These are phyloP conservation scores for Chaenodraco wilsoni DNA, from an alignment of 2,797 vertebrate species.

Conservation along the genomic window DNA sequence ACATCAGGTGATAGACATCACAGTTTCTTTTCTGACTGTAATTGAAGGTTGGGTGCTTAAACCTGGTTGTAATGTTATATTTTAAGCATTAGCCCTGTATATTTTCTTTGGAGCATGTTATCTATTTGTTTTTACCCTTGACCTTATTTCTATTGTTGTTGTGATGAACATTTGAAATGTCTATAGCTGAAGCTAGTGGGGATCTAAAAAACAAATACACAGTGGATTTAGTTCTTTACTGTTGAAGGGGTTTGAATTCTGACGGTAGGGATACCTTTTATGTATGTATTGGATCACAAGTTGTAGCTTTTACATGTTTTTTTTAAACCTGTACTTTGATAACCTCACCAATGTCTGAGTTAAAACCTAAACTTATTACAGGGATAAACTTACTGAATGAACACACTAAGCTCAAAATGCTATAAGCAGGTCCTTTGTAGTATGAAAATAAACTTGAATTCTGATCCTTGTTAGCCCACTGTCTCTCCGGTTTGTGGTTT, in stretches of 20 bases:
- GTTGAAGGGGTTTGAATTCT: neutral
- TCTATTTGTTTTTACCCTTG: neutral
- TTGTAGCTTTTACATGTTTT: neutral
- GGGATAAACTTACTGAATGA: conserved; percentile 18
- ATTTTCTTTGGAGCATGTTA: neutral
- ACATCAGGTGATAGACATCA: neutral
- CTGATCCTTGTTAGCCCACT: conserved; percentile 9
- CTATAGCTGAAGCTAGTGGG: neutral
- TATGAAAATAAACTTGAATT: conserved; percentile 19
- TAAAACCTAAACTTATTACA: neutral
- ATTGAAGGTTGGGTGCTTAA: neutral
- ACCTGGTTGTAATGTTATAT: neutral
- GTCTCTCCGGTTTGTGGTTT: conserved; percentile 29
- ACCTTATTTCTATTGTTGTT: neutral
- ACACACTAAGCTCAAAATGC: conserved; percentile 12
- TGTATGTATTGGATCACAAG: neutral
- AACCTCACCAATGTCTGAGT: neutral
- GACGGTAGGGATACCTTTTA: neutral
- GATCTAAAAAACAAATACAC: neutral
- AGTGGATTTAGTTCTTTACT: neutral
- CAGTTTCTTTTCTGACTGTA: neutral
- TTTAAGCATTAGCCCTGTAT: neutral
- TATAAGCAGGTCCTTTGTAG: conserved; percentile 19
- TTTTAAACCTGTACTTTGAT: neutral
- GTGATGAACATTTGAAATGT: neutral